Conservation (phyloP, 1,140 invertebrate species). For the Medauroidea extradentata region DNA sequence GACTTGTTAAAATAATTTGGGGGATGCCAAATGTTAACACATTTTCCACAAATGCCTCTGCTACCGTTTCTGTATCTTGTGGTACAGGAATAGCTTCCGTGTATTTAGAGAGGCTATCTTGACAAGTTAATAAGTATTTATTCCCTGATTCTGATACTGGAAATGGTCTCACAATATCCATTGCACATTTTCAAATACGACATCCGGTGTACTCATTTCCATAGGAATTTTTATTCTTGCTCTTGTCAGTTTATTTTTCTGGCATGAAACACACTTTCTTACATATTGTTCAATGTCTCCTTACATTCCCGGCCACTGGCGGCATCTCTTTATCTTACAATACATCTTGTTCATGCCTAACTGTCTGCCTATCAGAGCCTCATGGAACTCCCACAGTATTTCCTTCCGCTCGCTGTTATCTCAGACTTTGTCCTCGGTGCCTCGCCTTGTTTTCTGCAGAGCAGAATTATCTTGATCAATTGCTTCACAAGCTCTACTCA, state of each 20-base stretch:
- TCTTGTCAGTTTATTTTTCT: slow-evolving; percentile 8
- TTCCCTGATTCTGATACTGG: background rate
- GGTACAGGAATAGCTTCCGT: background rate
- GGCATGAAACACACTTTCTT: slow-evolving; percentile 9
- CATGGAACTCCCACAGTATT: slow-evolving; percentile 6
- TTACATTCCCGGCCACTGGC: slow-evolving; percentile 2
- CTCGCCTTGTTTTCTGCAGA: no score
- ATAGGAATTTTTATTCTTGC: background rate
- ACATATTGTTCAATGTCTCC: slow-evolving; percentile 5
- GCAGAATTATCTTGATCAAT: no score
- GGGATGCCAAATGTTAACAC: background rate
- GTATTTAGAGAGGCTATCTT: slow-evolving; percentile 11
- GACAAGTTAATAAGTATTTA: slow-evolving; percentile 1
- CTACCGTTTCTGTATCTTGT: background rate
- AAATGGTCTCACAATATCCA: no score
- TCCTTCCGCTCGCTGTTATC: background rate
- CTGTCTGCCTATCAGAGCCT: background rate
- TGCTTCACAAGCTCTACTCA: slow-evolving; percentile 17
- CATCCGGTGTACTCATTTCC: background rate
- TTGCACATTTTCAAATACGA: background rate
- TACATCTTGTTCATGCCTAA: background rate
- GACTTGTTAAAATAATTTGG: background rate
- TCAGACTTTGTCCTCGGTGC: background rate
- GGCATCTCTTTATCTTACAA: slow-evolving; percentile 1
- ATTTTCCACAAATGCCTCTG: background rate